Evolutionary conservation across 2,797 vertebrate species (phyloP), one percentile per base, ranked within the genome.

Genomic region (Fistularia tabacaria): DNA sequence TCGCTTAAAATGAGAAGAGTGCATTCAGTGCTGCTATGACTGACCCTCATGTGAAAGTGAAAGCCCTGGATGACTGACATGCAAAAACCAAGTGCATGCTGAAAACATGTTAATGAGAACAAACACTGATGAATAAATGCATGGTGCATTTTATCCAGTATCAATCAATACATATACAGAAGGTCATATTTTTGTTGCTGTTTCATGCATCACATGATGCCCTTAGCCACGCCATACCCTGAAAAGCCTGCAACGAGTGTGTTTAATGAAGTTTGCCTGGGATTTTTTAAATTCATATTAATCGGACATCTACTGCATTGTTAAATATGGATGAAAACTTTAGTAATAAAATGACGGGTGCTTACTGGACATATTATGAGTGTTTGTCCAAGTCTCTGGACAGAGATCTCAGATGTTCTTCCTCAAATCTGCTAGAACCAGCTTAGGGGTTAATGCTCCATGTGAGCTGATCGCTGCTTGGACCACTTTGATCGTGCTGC

Each of bases 1-100:
- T 78, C 60, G 42, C 73, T 80, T 74, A 55, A 71, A 69, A 14
- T 54, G 42, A 79, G 79, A 67, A 56, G 66, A 52, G 12, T 41
- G 8, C 66, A 61, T 62, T 60, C 66, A 13, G 62, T 39, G 54
- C 55, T 46, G 51, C 54, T 46, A 54, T 59, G 59, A 68, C 69
- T 75, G 62, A 54, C 61, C 60, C 37, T 62, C 36, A 39, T 49
- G 40, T 13, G 39, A 61, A 47, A 38, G 55, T 54, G 51, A 76
- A 39, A n/a, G n/a, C 52, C 65, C 52, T 3, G 12, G 7, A 49
- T 69, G 64, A 77, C 42, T 14, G 51, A 64, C 42, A 46, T 8
- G 15, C 38, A 39, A 2, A 1, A 25, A 58, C 44, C 1, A 40
- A 51, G 13, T 6, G 13, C 13, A n/a, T n/a, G 1, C 38, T 39